A percentile compares a stretch with the other conserved stretches of the same genome.
Conservation (phyloP, 1,140 invertebrate genomes). For the Papilio machaon region DNA sequence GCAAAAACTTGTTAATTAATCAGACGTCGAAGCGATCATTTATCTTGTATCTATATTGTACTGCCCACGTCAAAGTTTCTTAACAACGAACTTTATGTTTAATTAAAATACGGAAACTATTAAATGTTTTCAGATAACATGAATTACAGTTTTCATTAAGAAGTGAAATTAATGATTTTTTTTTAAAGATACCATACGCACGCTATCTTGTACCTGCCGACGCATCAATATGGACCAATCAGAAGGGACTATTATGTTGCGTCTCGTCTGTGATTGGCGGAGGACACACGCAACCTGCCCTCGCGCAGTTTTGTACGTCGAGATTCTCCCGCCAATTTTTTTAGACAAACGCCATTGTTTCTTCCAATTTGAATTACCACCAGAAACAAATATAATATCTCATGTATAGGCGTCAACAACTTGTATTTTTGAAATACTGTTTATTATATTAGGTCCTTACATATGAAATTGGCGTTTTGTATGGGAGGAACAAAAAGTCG, state of each 20-base stretch:
- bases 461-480: too few species aligned
- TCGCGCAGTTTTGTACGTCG: background rate
- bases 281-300: background rate
- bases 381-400: too few species aligned
- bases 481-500: too few species aligned
- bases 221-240: background rate
- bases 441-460: too few species aligned
- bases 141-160: background rate
- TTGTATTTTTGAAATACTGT: too few species aligned
- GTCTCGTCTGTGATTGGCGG: background rate
- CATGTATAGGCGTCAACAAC: too few species aligned
- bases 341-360: too few species aligned
- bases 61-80: background rate
- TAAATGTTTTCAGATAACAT: background rate
- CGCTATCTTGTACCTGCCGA: background rate
- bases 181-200: too few species aligned
- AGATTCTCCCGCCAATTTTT: background rate
- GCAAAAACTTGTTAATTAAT: constrained; percentile 3
- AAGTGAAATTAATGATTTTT: background rate
- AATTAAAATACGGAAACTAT: constrained; percentile 1
- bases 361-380: too few species aligned
- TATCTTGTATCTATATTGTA: constrained; percentile 18
- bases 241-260: background rate
- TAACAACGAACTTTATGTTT: background rate
- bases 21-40: background rate